phyloP scores from a whole-genome alignment of 2,797 vertebrate genomes.

The Ataeniobius toweri region DNA sequence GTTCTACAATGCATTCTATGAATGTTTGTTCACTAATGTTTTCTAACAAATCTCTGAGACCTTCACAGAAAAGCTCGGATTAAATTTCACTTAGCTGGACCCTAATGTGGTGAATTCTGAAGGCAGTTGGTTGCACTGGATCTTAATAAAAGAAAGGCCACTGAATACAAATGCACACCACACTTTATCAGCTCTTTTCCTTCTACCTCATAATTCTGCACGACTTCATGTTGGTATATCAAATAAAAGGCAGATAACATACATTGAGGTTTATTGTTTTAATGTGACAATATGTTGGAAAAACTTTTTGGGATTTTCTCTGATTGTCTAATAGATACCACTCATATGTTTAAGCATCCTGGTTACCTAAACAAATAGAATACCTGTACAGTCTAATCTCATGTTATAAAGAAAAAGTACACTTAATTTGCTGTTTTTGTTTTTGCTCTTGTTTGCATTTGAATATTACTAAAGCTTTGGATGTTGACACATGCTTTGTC shows the following conservation, averaged over 20 bases:
- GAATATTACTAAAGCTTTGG: too few relatives aligned
- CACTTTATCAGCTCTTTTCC: background rate
- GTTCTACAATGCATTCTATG: too few relatives aligned
- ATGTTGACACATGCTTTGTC: too few relatives aligned
- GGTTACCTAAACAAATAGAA: too few relatives aligned
- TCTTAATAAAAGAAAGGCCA: background rate
- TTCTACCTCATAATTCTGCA: background rate
- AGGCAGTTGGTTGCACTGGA: background rate
- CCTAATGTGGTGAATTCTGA: background rate
- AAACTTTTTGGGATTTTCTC: background rate
- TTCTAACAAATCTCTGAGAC: background rate
- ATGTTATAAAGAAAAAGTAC: too few relatives aligned
- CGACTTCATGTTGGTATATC: too few relatives aligned
- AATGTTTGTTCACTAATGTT: too few relatives aligned
- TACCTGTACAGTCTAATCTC: too few relatives aligned
- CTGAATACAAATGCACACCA: background rate
- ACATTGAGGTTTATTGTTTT: background rate
- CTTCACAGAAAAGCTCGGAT: background rate
- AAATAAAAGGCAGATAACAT: background rate
- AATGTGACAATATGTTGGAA: background rate
- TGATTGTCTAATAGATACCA: background rate
- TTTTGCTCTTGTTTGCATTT: too few relatives aligned
- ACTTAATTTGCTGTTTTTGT: too few relatives aligned
- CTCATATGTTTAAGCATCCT: too few relatives aligned
- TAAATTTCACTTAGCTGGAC: background rate